Evolutionary conservation across 2,888 invertebrate species (phyloP), one percentile per base, ranked within the genome.

Genomic region (Orchestes rusci): DNA sequence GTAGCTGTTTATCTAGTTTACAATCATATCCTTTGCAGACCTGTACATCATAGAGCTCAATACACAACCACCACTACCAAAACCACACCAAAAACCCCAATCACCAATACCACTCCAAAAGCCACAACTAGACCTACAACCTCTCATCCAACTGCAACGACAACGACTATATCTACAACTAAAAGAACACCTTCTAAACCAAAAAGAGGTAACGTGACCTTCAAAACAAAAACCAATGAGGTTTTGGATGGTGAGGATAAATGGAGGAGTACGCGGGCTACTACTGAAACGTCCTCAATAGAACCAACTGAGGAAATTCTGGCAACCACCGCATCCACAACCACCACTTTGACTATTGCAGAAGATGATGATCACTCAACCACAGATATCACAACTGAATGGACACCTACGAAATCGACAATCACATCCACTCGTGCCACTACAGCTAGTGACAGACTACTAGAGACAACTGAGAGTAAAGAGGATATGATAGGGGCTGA

Each of bases 371-470:
- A 49, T 16, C 41, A 33, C 5, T 42, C 38, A 13, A 50, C 38
- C 10, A 50, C 45, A 29, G 45, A 50, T 15, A 43, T 45, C 3
- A 37, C 41, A 16, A 48, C 49, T 5, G 49, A 50, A 36, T 23
- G 37, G 29, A 15, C 17, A 31, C 16, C 29, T 2, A 43, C 43
- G 10, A 48, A 37, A 52, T 47, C 52, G 43, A 39, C 43, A 8
- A 34, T 18, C n/a, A 23, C 15, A 18, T 10, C 23, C 10, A 13
- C 7, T n/a, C 7, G 13, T n/a, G 16, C 7, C 5, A 15, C 8
- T 2, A 2, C 17, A 2, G 17, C 8, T 16, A 17, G 17, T 16
- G 17, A 34, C 2, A 10, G 8, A 1, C 8, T 34, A 12, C 10
- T 2, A 8, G 15, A 31, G 8, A 31, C 13, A 8, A 31, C n/a